These are phyloP conservation scores for Burhinus bistriatus DNA, from an alignment of 2,113 vertebrate species.

Conservation along the genomic window DNA sequence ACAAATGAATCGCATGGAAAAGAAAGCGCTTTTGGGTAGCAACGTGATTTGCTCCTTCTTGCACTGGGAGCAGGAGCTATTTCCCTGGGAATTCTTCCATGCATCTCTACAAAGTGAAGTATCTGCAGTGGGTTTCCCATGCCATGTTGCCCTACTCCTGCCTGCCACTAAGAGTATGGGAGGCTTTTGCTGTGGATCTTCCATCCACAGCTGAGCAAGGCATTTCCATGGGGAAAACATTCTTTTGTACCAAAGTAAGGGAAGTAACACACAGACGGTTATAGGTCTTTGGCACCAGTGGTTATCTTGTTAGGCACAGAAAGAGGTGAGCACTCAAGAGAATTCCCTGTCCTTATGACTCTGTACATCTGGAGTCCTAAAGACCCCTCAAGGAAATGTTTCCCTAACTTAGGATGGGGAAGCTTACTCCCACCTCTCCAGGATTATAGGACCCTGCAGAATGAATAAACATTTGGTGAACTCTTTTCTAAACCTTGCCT, in stretches of 20 bases:
- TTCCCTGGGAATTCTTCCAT: background rate
- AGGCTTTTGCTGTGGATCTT: background rate
- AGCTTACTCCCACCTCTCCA: background rate
- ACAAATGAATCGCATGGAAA: background rate
- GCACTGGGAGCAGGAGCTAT: background rate
- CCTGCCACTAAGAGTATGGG: background rate
- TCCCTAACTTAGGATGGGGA: background rate
- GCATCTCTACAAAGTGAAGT: no score
- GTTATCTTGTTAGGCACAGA: background rate
- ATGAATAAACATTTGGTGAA: background rate
- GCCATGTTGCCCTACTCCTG: background rate
- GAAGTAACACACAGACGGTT: background rate
- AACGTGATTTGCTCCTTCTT: background rate
- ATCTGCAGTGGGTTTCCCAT: background rate
- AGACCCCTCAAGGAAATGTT: background rate
- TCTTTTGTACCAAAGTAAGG: background rate
- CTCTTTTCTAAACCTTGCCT: background rate
- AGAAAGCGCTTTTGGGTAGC: background rate
- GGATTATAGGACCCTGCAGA: background rate
- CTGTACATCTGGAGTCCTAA: background rate
- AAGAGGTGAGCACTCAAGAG: background rate
- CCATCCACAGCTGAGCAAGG: background rate
- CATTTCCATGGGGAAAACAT: background rate
- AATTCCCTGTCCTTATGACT: background rate
- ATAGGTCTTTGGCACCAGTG: background rate